A percentile compares a stretch with the other conserved stretches of the same genome.
These are phyloP conservation scores for Excalfactoria chinensis DNA, from an alignment of 2,113 vertebrate genomes.

Conservation along the genomic window DNA sequence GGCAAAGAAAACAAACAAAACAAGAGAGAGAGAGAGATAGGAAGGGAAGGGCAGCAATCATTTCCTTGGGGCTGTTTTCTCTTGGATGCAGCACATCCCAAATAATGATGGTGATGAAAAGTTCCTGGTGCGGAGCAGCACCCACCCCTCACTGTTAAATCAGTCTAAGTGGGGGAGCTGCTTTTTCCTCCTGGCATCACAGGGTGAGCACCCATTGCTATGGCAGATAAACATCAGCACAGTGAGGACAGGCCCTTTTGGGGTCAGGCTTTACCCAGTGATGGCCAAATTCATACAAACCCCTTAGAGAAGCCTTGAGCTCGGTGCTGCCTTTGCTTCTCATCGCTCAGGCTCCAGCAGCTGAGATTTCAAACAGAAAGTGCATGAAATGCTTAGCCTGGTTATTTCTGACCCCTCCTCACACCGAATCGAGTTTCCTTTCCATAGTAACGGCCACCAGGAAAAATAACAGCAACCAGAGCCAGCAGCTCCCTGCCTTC, in stretches of 20 bases:
- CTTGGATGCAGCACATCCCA: background rate
- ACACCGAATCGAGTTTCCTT: background rate
- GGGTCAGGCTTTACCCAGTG: background rate
- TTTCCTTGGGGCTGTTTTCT: background rate
- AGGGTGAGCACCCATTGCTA: background rate
- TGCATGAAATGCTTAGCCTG: background rate
- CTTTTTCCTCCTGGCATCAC: background rate
- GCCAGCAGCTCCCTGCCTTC: background rate
- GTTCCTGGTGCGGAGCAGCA: background rate
- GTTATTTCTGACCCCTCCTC: constrained; percentile 36
- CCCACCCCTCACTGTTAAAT: background rate
- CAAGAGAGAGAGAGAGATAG: background rate
- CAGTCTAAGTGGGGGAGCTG: background rate
- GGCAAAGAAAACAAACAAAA: too few relatives aligned
- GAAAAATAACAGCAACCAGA: background rate
- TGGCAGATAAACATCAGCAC: background rate
- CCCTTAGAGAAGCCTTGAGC: background rate
- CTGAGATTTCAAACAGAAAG: constrained; percentile 14
- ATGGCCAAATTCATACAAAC: background rate
- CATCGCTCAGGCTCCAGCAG: background rate
- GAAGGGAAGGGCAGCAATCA: background rate
- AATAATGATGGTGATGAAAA: background rate
- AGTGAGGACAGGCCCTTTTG: accelerated
- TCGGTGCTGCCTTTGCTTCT: background rate
- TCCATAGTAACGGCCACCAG: constrained; percentile 48